Evolutionary conservation across 2,797 vertebrate species (phyloP).

Genomic region (Hippopotamyrus pictus): DNA sequence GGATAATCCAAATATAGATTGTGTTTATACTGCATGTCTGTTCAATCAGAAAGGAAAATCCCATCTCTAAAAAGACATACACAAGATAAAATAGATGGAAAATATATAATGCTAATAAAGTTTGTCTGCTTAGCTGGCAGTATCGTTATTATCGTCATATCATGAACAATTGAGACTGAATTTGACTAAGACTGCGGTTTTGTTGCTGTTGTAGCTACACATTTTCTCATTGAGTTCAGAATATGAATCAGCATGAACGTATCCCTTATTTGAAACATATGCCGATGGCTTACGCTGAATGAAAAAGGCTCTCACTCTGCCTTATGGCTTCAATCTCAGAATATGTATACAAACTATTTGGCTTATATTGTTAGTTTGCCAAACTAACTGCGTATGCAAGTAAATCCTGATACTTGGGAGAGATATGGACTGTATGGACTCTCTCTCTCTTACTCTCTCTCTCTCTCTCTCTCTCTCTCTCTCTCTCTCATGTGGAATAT

Average conservation of each 20-base stretch:
- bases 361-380: neutral
- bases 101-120: constrained; percentile 40
- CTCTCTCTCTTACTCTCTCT: constrained; percentile 31
- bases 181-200: constrained; percentile 35
- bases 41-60: constrained; percentile 4
- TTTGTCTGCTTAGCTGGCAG: constrained; percentile 30
- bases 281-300: neutral
- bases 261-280: constrained; percentile 21
- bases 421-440: neutral
- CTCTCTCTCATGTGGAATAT: constrained; percentile 63
- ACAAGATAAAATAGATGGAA: neutral
- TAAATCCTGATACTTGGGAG: neutral
- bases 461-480: constrained; percentile 23
- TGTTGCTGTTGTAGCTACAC: constrained; percentile 24
- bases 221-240: constrained; percentile 6
- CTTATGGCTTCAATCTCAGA: neutral
- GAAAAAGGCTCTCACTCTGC: neutral
- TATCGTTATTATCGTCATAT: neutral
- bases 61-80: neutral
- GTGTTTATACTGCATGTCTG: neutral
- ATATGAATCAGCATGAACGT: constrained; percentile 10
- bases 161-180: constrained; percentile 31
- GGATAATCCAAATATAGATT: neutral
- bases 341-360: neutral
- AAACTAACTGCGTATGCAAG: neutral